Evolutionary conservation across 2,797 vertebrate species (phyloP).

Genomic region (Aldrovandia affinis): DNA sequence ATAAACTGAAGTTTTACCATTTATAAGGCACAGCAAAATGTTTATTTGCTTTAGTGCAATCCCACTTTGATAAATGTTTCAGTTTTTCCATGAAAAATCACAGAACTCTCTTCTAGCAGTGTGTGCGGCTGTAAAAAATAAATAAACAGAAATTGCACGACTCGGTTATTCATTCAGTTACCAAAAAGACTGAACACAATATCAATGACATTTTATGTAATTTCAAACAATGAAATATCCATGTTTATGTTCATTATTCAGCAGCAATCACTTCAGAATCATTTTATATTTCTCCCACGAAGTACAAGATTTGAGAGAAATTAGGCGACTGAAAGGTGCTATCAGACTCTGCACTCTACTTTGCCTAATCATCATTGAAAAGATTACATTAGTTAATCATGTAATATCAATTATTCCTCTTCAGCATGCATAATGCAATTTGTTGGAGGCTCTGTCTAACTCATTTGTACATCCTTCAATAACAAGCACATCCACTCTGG

Average conservation of each 20-base stretch:
- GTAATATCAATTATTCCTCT: conserved; percentile 57
- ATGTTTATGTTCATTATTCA: conserved; percentile 12
- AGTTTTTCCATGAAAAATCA: conserved; percentile 45
- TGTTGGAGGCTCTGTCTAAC: conserved; percentile 30
- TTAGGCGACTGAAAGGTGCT: conserved; percentile 31
- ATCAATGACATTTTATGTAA: conserved; percentile 3
- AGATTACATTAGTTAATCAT: conserved; percentile 57
- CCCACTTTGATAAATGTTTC: conserved; percentile 58
- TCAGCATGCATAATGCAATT: conserved; percentile 32
- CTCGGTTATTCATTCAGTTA: neutral
- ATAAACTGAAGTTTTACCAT: conserved; percentile 51
- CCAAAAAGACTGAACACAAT: neutral
- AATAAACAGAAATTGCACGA: neutral
- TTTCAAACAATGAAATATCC: neutral
- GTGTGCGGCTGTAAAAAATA: neutral
- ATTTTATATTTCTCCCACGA: neutral
- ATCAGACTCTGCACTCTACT: conserved; percentile 46
- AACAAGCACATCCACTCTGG: conserved; percentile 21
- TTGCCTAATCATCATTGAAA: conserved; percentile 57
- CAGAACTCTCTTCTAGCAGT: neutral
- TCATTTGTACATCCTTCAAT: conserved; percentile 37
- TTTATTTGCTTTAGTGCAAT: conserved; percentile 62
- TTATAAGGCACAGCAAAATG: conserved; percentile 49
- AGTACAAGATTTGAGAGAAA: conserved; percentile 25
- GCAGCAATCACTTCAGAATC: conserved; percentile 7